A percentile compares a stretch with the other conserved stretches of the same genome.
Evolutionary conservation across 92 coral and sea anemone species (phyloP).

Genomic region (Zoanthus gigantus): DNA sequence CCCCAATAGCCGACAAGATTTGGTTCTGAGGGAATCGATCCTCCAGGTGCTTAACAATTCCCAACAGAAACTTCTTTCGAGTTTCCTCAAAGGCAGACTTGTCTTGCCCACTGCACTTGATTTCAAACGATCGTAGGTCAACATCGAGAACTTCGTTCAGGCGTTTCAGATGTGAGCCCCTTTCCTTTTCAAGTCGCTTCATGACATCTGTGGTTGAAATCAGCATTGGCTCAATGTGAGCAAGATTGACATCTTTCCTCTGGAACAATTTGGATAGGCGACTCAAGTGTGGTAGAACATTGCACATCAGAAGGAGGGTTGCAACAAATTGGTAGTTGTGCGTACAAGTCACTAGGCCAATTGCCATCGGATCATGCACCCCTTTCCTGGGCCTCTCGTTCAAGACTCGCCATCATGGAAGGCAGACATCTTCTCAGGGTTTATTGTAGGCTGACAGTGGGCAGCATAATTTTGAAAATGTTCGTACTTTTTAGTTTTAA

Average conservation of each 20-base stretch:
- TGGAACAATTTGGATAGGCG: not conserved
- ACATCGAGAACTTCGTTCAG: not conserved
- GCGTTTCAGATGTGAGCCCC: not conserved
- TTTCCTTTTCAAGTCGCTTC: too few species aligned
- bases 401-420: constrained; percentile 10
- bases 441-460: not conserved
- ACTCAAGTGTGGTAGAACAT: constrained; percentile 5
- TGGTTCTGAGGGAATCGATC: constrained; percentile 24
- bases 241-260: too few species aligned
- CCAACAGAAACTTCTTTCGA: not conserved
- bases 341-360: too few species aligned
- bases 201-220: not conserved
- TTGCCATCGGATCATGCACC: too few species aligned
- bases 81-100: constrained; percentile 22
- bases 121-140: not conserved
- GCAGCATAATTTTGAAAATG: too few species aligned
- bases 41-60: not conserved
- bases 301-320: constrained; percentile 14
- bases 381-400: not conserved
- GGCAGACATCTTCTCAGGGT: constrained; percentile 9
- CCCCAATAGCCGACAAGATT: constrained; percentile 26
- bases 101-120: constrained; percentile 20
- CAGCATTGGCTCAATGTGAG: too few species aligned
- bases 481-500: too few species aligned
- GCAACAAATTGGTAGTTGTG: not conserved